Base-by-base conservation (phyloP, 2,113 vertebrate species). In the Menidia beryllina region DNA sequence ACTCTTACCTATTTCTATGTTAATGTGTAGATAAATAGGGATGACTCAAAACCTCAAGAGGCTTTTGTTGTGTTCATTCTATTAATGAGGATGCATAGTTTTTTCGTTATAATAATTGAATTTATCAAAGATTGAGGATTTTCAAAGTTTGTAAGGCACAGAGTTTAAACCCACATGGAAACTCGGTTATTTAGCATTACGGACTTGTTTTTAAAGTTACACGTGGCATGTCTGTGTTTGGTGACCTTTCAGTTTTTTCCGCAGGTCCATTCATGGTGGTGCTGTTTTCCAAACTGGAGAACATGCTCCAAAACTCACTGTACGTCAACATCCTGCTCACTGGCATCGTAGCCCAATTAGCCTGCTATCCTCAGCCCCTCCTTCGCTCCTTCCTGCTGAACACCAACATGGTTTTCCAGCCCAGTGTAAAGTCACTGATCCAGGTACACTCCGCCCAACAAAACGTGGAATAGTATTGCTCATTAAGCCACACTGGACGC, bases 341-440 rank as follows among this genome's bases (percentile, higher is more conserved):
- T 0, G 97, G 97, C 86, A 95, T 98, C 74, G 90, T 99, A 86
- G 94, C 96, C 64, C 97, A 97, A 93, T 94, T 98, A 83, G 97
- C 97, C 81, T 97, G 95, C 84, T 95, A 97, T 87, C 96, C 97
- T 10, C 97, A 99, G 92, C 97, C 97, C 27, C 94, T 99, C 79
- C 95, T 99, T 24, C 95, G 96, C 83, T 98, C 96, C 91, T 99
- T 98, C 91, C 96, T 98, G 75, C 96, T 99, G 83, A 99, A 98
- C 94, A 96, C 96, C 93, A 99, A 97, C 93, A 98, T 99, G 97
- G 97, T 99, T 90, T 99, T 99, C 94, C 97, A 98, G 93, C 97
- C 97, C 80, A 98, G 96, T 8, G 94, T 98, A 88, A 99, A 98
- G 90, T 99, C 97, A 17, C 94, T 99, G 80, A 94, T 98, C 75